A percentile compares a stretch with the other conserved stretches of the same genome.
These are phyloP conservation scores for Pocillopora damicornis DNA, from an alignment of 64 coral and sea anemone genomes.

Conservation along the genomic window DNA sequence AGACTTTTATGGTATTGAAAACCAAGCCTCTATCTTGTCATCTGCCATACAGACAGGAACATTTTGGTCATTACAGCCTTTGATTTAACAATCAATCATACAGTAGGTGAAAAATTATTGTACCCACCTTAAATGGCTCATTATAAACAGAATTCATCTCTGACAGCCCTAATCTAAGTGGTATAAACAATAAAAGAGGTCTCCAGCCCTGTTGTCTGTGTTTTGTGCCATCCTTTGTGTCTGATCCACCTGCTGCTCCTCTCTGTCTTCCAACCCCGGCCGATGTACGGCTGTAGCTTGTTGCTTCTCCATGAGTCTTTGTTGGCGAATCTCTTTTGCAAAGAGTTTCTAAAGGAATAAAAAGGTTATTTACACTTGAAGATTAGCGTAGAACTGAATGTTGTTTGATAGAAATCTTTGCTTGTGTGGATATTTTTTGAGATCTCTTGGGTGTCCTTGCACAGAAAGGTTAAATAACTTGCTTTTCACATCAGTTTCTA, in stretches of 20 bases:
- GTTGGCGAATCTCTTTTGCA: constrained; percentile 48
- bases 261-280: constrained; percentile 36
- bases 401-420: not conserved
- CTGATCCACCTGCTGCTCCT: not conserved
- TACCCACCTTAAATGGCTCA: constrained; percentile 78
- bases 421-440: too few species aligned
- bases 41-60: too few species aligned
- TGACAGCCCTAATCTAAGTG: constrained; percentile 85
- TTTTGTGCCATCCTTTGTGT: constrained; percentile 6
- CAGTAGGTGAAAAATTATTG: too few species aligned
- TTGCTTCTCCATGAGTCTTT: constrained; percentile 55
- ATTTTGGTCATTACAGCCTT: too few species aligned
- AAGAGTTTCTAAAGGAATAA: constrained; percentile 50
- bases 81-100: too few species aligned
- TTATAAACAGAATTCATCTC: constrained; percentile 95
- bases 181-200: constrained; percentile 90
- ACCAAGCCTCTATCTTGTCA: too few species aligned
- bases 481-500: too few species aligned
- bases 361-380: not conserved
- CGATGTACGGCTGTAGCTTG: constrained; percentile 57
- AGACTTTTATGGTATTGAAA: too few species aligned
- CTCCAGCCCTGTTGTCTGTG: constrained; percentile 61
- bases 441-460: too few species aligned
- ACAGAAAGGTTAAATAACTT: too few species aligned
- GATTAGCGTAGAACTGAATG: too few species aligned